Percentiles rank a stretch among this genome's conserved stretches.
Evolutionary conservation across 2,113 vertebrate species (phyloP).

Genomic region (Saguinus midas): DNA sequence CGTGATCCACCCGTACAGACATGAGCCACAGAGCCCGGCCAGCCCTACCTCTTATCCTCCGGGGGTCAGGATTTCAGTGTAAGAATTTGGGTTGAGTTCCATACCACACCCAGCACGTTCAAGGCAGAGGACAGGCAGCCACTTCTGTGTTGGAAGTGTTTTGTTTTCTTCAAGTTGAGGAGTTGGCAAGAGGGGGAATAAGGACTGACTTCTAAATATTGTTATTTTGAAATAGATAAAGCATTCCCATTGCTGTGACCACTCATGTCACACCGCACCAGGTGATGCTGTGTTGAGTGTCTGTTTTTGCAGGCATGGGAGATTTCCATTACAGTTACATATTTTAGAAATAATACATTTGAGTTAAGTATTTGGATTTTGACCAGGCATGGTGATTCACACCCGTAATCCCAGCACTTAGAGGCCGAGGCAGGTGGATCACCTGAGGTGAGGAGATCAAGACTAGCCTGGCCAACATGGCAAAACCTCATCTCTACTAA

Average conservation of each 20-base stretch:
- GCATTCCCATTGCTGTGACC: rapidly evolving
- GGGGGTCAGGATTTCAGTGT: background rate
- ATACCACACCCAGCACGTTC: rapidly evolving
- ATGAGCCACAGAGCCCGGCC: too few species aligned
- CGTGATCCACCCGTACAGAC: too few species aligned
- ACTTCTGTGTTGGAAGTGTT: background rate
- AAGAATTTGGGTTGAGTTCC: background rate
- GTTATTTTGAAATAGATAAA: rapidly evolving
- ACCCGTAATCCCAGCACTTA: too few species aligned
- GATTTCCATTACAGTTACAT: background rate
- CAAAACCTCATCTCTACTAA: too few species aligned
- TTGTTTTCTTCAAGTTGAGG: background rate
- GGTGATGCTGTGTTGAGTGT: background rate
- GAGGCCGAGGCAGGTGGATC: too few species aligned
- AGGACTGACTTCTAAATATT: rapidly evolving
- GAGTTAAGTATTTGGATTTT: background rate
- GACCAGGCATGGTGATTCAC: too few species aligned
- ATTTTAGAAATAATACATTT: background rate
- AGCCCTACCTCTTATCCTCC: too few species aligned
- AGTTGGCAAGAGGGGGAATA: rapidly evolving
- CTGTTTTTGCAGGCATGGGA: too few species aligned
- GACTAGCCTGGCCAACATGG: too few species aligned
- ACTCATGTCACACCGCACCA: background rate
- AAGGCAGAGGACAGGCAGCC: background rate
- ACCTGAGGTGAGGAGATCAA: too few species aligned